Evolutionary conservation across 1,140 invertebrate genomes (phyloP).

Genomic region (Eurosta solidaginis): DNA sequence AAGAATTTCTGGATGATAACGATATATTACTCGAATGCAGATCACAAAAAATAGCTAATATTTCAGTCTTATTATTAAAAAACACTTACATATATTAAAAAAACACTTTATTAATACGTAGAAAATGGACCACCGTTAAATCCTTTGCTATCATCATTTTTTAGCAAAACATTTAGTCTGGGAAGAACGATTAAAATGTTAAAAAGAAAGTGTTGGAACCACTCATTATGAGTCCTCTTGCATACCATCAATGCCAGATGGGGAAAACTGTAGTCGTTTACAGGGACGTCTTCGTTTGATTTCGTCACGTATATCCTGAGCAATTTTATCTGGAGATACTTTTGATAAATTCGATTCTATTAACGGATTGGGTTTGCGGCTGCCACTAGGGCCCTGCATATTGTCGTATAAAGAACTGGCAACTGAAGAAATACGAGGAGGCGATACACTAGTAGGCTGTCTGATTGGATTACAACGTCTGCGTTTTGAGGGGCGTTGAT

Average conservation of each 20-base stretch:
- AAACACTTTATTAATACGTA: slow-evolving; percentile 87
- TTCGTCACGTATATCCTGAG: slow-evolving; percentile 88
- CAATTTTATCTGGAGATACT: slow-evolving; percentile 90
- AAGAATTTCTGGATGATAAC: slow-evolving; percentile 90
- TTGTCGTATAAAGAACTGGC: slow-evolving; percentile 39
- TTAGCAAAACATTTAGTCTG: slow-evolving; percentile 90
- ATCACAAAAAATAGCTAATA: slow-evolving; percentile 86
- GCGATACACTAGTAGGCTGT: slow-evolving; percentile 68
- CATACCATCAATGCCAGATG: slow-evolving; percentile 64
- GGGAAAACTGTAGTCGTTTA: slow-evolving; percentile 77
- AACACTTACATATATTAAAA: slow-evolving; percentile 37
- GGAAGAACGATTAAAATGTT: no score
- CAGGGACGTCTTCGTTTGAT: slow-evolving; percentile 87
- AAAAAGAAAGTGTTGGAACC: no score
- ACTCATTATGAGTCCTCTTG: slow-evolving; percentile 57
- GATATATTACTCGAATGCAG: slow-evolving; percentile 96
- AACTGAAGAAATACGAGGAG: slow-evolving; percentile 61
- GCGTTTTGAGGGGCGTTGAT: slow-evolving; percentile 80
- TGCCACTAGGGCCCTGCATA: slow-evolving; percentile 43
- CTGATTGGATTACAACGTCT: slow-evolving; percentile 85
- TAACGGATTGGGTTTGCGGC: slow-evolving; percentile 71
- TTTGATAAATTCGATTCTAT: slow-evolving; percentile 73
- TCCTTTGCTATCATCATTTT: slow-evolving; percentile 92
- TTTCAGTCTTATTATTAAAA: slow-evolving; percentile 52
- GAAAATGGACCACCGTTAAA: slow-evolving; percentile 86